Evolutionary conservation across 2,797 vertebrate species (phyloP).

Genomic region (Meriones psammophilus): DNA sequence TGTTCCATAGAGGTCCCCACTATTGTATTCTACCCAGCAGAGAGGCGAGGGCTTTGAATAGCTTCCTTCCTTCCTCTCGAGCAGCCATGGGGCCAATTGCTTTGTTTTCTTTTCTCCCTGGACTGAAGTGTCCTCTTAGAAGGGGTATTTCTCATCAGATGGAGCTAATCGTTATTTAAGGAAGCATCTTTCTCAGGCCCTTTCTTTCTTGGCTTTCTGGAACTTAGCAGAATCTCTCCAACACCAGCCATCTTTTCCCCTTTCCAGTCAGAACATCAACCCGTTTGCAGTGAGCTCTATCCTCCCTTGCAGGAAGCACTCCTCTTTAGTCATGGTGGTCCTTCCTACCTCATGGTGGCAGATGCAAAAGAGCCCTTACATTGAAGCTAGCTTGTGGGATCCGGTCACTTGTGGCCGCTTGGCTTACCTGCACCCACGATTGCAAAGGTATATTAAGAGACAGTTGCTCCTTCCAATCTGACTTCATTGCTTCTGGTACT

Average conservation of each 20-base stretch:
- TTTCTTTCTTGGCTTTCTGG: constrained; percentile 39
- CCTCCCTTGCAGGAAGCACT: too few species aligned
- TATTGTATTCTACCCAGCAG: constrained; percentile 56
- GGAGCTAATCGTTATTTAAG: constrained; percentile 58
- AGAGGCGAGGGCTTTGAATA: constrained; percentile 58
- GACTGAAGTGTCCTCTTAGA: constrained; percentile 59
- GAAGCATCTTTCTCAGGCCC: constrained; percentile 4
- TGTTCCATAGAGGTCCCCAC: constrained; percentile 59
- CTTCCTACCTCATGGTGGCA: neutral
- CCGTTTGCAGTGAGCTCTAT: neutral
- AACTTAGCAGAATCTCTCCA: neutral
- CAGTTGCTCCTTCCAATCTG: neutral
- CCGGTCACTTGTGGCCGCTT: neutral
- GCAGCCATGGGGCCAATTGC: constrained; percentile 64
- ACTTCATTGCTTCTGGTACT: neutral
- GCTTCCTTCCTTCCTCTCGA: constrained; percentile 70
- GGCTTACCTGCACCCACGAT: neutral
- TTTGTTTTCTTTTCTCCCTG: constrained; percentile 15
- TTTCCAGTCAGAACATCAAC: neutral
- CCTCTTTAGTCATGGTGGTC: neutral
- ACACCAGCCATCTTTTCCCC: neutral
- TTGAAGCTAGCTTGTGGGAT: neutral
- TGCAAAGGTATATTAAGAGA: constrained; percentile 7
- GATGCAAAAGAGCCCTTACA: neutral
- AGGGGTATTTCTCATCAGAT: constrained; percentile 13